These are phyloP conservation scores for Pangasianodon gigas DNA, from an alignment of 2,113 vertebrate genomes.

Conservation along the genomic window DNA sequence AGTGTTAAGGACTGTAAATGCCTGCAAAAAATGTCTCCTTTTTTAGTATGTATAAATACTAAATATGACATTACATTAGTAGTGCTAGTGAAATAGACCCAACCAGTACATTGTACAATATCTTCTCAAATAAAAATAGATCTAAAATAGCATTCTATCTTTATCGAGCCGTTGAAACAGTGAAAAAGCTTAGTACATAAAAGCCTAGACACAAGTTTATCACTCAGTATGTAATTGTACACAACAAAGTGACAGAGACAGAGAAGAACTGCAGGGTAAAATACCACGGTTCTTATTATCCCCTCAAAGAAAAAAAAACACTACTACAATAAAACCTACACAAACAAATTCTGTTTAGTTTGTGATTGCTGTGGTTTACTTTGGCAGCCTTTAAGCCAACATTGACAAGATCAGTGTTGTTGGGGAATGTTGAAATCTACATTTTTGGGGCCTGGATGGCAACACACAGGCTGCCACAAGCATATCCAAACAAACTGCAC, in stretches of 20 bases:
- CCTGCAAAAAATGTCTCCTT: not conserved
- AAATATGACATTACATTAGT: not conserved
- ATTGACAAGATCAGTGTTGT: conserved; percentile 7
- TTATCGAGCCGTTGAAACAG: not conserved
- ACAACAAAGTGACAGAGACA: not conserved
- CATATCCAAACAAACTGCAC: conserved; percentile 52
- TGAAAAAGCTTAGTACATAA: not conserved
- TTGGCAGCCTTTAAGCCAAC: conserved; percentile 22
- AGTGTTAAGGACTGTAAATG: not conserved
- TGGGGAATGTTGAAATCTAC: conserved; percentile 42
- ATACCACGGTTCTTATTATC: conserved; percentile 28
- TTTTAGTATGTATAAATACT: not conserved
- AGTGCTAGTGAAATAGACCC: not conserved
- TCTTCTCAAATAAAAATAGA: not conserved
- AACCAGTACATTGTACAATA: not conserved
- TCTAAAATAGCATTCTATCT: not conserved
- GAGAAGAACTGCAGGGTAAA: not conserved
- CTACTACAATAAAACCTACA: not conserved
- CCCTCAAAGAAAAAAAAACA: not conserved
- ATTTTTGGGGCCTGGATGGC: conserved; percentile 35
- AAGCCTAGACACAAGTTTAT: not conserved
- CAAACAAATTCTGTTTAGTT: conserved; percentile 35
- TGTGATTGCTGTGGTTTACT: conserved; percentile 25
- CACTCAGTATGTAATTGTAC: not conserved
- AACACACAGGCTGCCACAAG: conserved; percentile 41